Percentiles rank a stretch among this genome's conserved stretches.
These are phyloP conservation scores for Brevimyrus niger DNA, from an alignment of 2,113 vertebrate genomes.

Conservation along the genomic window DNA sequence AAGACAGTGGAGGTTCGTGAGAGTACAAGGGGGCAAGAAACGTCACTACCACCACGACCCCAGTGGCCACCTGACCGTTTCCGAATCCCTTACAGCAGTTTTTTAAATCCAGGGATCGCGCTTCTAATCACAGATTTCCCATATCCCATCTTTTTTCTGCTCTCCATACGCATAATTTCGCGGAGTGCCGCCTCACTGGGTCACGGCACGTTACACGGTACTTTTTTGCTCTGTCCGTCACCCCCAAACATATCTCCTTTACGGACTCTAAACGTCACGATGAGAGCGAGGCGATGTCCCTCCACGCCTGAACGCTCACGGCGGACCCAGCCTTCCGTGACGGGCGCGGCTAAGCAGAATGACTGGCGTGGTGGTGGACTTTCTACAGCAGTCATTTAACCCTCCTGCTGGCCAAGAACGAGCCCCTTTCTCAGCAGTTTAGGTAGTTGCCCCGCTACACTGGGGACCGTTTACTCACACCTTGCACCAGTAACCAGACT, in stretches of 20 bases:
- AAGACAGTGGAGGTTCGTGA: neutral
- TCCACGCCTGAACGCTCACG: neutral
- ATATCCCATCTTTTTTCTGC: neutral
- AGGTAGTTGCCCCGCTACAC: neutral
- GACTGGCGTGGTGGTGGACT: neutral
- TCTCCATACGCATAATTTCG: neutral
- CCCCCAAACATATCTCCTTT: neutral
- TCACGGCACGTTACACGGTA: neutral
- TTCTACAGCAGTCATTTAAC: neutral
- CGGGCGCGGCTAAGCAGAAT: neutral
- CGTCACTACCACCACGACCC: neutral
- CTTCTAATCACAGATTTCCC: neutral
- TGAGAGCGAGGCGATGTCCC: neutral
- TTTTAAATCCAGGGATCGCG: neutral
- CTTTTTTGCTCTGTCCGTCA: neutral
- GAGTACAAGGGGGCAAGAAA: neutral
- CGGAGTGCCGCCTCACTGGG: neutral
- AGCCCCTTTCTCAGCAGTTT: neutral
- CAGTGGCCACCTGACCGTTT: neutral
- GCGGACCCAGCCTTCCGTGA: neutral
- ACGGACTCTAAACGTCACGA: neutral
- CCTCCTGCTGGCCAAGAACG: neutral
- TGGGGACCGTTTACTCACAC: neutral
- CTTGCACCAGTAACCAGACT: neutral
- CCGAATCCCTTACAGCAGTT: neutral